Base-by-base conservation (phyloP, 2,888 invertebrate species). In the Eilema caniola region DNA sequence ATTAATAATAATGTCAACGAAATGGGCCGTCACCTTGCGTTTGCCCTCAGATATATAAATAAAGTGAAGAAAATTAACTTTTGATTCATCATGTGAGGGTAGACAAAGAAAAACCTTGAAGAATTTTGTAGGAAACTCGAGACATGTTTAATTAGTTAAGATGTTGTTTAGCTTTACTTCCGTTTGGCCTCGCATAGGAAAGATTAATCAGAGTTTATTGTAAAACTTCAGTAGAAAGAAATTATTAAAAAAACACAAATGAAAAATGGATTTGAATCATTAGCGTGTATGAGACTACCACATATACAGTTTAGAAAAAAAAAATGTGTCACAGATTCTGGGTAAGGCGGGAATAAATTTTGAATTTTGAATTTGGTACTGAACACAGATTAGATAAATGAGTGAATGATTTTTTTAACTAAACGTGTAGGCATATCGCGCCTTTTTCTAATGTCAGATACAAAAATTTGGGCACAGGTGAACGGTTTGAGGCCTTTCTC, bases 21-120 rank as follows among this genome's bases (percentile, higher is more conserved):
- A 81, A 78, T 82, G 72, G 81, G 62, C 53, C 81, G 28, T 69
- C 59, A 53, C 83, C 81, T 82, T 78, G 78, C 4, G 31, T 7
- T 56, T 72, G 74, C 75, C 82, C 82, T 82, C 33, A 70, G 67
- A 65, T 75, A 69, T 78, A 80, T 76, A 69, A 76, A 73, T 69
- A 73, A 62, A 56, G 10, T 56, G 47, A n/a, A 10, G 53, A 67
- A 47, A 16, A 59, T 67, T 56, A 33, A 31, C 23, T 61, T 61
- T 61, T 67, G 61, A 67, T 67, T 41, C 67, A 53, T 25, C n/a
- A 31, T 25, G 20, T 14, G 59, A 47, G 47, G 61, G 66, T 59
- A 66, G n/a, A 66, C 66, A 53, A 64, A 64, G 65, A 65, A 53
- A 65, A 33, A 33, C 56, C 64, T 64, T 53, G 53, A 7, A 65